phyloP scores from a whole-genome alignment of 2,113 vertebrate genomes.

The Hemichromis elongatus region DNA sequence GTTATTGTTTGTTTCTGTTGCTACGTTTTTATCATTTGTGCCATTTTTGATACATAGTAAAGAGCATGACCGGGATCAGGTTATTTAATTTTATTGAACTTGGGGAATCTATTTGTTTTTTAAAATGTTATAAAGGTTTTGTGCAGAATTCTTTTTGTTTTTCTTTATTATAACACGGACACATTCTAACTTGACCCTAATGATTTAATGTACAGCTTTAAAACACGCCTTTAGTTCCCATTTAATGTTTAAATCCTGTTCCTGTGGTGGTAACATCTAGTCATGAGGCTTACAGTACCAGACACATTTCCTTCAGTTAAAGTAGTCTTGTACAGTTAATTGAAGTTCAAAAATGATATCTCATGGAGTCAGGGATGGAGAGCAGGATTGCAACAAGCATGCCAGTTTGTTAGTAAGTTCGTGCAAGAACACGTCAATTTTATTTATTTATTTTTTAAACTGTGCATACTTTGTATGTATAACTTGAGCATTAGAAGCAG shows the following conservation, averaged over 20 bases:
- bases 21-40: neutral
- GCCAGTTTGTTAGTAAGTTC: neutral
- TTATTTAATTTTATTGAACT: neutral
- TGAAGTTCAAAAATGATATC: constrained; percentile 56
- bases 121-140: neutral
- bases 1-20: neutral
- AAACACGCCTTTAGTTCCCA: constrained; percentile 30
- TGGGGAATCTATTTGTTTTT: neutral
- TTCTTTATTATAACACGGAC: neutral
- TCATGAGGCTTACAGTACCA: constrained; percentile 25
- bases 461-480: constrained; percentile 22
- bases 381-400: neutral
- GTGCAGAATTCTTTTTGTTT: neutral
- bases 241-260: constrained; percentile 69
- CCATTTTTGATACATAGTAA: neutral
- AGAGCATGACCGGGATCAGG: neutral
- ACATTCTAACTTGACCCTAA: constrained; percentile 17
- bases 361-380: constrained; percentile 13
- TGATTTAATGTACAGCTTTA: constrained; percentile 19
- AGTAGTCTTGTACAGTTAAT: constrained; percentile 47
- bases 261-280: constrained; percentile 28
- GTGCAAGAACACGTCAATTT: neutral
- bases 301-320: constrained; percentile 46
- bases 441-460: neutral
- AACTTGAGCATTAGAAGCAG: constrained; percentile 27